A percentile compares a stretch with the other conserved stretches of the same genome.
Evolutionary conservation across 1,140 invertebrate species (phyloP).

Genomic region (Zaprionus ornatus): DNA sequence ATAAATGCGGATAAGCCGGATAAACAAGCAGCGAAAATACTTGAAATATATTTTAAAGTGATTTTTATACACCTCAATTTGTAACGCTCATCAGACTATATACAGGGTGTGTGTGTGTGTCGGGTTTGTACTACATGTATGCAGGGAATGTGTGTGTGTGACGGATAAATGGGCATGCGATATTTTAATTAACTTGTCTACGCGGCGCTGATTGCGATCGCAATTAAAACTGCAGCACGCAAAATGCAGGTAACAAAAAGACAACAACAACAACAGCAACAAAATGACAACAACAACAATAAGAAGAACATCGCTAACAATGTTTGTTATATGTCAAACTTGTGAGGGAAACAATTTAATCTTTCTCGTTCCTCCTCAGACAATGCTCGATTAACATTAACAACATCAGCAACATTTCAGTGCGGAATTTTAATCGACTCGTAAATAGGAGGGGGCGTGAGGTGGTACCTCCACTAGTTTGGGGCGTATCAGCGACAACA

Average conservation of each 20-base stretch:
- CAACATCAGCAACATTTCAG: slow-evolving; percentile 64
- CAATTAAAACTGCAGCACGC: slow-evolving; percentile 70
- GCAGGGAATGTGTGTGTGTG: background rate
- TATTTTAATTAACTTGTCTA: slow-evolving; percentile 78
- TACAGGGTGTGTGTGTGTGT: background rate
- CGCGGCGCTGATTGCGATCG: slow-evolving; percentile 61
- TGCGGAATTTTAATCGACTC: slow-evolving; percentile 79
- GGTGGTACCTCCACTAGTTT: background rate
- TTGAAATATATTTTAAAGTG: slow-evolving; percentile 24
- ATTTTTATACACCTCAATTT: slow-evolving; percentile 11
- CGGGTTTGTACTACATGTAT: background rate
- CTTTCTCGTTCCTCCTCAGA: slow-evolving; percentile 64
- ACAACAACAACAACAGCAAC: slow-evolving; percentile 13
- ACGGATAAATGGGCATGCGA: slow-evolving; percentile 10
- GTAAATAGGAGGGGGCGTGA: slow-evolving; percentile 2
- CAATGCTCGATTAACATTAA: slow-evolving; percentile 78
- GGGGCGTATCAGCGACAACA: slow-evolving; percentile 53
- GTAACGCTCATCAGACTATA: slow-evolving; percentile 11
- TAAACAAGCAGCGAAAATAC: slow-evolving; percentile 14
- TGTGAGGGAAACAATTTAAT: slow-evolving; percentile 73
- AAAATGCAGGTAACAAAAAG: slow-evolving; percentile 53
- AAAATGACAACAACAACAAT: slow-evolving; percentile 3
- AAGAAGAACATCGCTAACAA: slow-evolving; percentile 14
- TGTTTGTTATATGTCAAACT: slow-evolving; percentile 71
- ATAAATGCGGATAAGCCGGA: slow-evolving; percentile 31